Base-by-base conservation (phyloP, 2,113 vertebrate species). In the Hemicordylus capensis region DNA sequence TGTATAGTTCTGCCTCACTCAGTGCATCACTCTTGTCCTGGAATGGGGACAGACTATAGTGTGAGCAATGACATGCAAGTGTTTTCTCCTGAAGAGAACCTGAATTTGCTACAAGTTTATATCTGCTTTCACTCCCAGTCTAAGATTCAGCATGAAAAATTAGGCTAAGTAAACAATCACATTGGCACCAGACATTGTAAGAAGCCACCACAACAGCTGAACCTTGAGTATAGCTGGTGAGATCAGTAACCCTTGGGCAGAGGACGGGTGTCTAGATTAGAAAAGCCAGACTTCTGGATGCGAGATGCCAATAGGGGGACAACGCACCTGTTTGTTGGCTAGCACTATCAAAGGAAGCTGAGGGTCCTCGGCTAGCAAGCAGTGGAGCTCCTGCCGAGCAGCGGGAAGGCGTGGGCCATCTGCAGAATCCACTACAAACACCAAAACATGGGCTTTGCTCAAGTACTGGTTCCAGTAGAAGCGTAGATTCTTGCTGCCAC, bases 311-410 rank as follows among this genome's bases (percentile, higher is more conserved):
- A 67, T 56, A 46, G 4, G n/a, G n/a, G n/a, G n/a, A n/a, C n/a
- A n/a, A 19, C 92, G 94, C 83, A 98, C 98, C 97, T 98, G 98
- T 88, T 98, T 98, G 95, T 98, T 98, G 76, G 97, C 98, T 86
- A 98, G 94, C 28, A 99, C 86, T 0, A 98, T 93, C 76, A 98
- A 96, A 0, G 98, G 98, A 46, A 98, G 94, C 76, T 76, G 95
- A 0, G 96, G 94, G 81, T 97, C 95, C 14, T 89, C 92, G 20
- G 88, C 94, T 76, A 98, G 96, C 79, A 99, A 95, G 4, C 90
- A 90, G 78, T 98, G 98, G 66, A 99, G 97, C 77, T 98, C 98
- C 24, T 95, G 95, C 46, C 97, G 97, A 0, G 97, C 98, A 42
- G 94, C 70, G 1, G 96, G 96, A 78, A 98, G 91, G n/a, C 97